phyloP scores from a whole-genome alignment of 2,797 vertebrate genomes.

The Urophycis tenuis region DNA sequence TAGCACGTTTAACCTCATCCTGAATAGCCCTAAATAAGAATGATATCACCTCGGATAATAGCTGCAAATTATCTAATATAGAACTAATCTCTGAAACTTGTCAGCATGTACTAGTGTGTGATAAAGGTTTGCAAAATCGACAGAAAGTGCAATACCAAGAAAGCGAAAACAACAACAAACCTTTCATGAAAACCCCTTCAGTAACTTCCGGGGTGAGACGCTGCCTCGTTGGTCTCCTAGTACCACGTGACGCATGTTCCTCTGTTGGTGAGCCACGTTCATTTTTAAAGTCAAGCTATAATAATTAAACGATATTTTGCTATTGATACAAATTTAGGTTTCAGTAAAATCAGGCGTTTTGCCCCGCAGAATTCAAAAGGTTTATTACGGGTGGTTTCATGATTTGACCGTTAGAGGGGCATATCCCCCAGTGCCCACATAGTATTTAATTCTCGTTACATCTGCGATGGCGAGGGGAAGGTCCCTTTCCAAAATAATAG shows the following conservation, averaged over 20 bases:
- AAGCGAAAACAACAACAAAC: constrained; percentile 34
- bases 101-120: background rate
- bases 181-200: constrained; percentile 39
- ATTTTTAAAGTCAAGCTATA: background rate
- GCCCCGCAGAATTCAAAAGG: background rate
- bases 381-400: background rate
- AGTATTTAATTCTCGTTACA: no score
- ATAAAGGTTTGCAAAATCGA: background rate
- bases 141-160: background rate
- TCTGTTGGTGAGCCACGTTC: constrained; percentile 22
- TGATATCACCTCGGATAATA: background rate
- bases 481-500: background rate
- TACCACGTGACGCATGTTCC: constrained; percentile 26
- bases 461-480: no score
- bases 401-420: background rate
- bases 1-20: background rate
- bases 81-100: background rate
- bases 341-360: background rate
- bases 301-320: background rate
- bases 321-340: background rate
- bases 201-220: constrained; percentile 57
- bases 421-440: no score
- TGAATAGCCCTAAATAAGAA: background rate
- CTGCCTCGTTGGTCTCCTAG: constrained; percentile 49
- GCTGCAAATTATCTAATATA: constrained; percentile 7